Evolutionary conservation across 1,140 invertebrate species (phyloP).

Genomic region (Bombus polaris): DNA sequence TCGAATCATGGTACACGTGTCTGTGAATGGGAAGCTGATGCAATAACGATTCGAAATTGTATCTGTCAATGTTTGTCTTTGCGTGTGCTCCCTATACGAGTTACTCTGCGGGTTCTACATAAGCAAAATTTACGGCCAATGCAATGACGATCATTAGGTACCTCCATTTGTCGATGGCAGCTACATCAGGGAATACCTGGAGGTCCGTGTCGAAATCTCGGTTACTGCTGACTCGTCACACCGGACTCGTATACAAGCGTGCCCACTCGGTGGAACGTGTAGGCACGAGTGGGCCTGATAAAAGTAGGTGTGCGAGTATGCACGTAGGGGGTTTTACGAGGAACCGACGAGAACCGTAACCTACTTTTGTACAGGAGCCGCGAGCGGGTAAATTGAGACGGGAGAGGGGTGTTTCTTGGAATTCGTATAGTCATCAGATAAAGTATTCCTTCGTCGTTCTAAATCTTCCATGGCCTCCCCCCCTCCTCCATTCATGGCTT

Average conservation of each 20-base stretch:
- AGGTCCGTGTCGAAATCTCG: slow-evolving; percentile 73
- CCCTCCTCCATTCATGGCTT: background rate
- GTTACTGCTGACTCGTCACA: slow-evolving; percentile 71
- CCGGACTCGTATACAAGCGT: slow-evolving; percentile 47
- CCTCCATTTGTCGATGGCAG: slow-evolving; percentile 55
- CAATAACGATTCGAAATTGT: slow-evolving; percentile 18
- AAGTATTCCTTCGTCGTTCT: slow-evolving; percentile 1
- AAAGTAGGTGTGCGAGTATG: slow-evolving; percentile 61
- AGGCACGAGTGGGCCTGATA: slow-evolving; percentile 51
- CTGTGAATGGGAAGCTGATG: slow-evolving; percentile 11
- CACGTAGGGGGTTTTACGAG: slow-evolving; percentile 66
- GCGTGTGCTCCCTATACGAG: background rate
- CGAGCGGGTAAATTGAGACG: slow-evolving; percentile 5
- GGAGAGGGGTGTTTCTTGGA: slow-evolving; percentile 52
- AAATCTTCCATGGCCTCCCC: background rate
- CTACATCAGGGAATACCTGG: slow-evolving; percentile 71
- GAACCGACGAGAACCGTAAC: slow-evolving; percentile 64
- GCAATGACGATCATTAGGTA: slow-evolving; percentile 18
- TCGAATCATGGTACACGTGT: background rate
- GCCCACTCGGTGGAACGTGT: slow-evolving; percentile 42
- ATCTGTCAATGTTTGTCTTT: background rate
- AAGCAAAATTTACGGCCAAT: background rate
- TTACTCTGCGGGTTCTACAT: background rate
- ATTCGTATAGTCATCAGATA: slow-evolving; percentile 65
- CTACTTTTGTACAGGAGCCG: slow-evolving; percentile 50